phyloP scores from a whole-genome alignment of 2,888 invertebrate species.

The Chymomyza caudatula region DNA sequence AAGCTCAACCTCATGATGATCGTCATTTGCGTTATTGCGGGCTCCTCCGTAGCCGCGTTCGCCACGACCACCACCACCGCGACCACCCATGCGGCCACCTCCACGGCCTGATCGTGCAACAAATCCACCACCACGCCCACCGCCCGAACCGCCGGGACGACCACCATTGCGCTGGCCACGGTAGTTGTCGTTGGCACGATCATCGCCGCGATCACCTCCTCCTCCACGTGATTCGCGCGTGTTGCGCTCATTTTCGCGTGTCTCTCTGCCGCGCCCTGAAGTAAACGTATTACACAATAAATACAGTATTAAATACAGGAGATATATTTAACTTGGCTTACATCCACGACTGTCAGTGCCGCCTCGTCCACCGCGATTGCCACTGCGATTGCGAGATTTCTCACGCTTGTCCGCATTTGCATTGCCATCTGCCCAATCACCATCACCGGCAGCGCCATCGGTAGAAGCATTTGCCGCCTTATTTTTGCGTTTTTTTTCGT shows the following conservation, averaged over 20 bases:
- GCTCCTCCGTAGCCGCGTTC: slow-evolving; percentile 69
- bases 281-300: not conserved
- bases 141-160: slow-evolving; percentile 35
- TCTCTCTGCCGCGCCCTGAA: slow-evolving; percentile 81
- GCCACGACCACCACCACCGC: slow-evolving; percentile 79
- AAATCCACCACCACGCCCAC: slow-evolving; percentile 60
- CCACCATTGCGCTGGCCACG: slow-evolving; percentile 58
- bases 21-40: slow-evolving; percentile 74
- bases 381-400: slow-evolving; percentile 77
- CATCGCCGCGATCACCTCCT: slow-evolving; percentile 75
- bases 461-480: slow-evolving; percentile 82
- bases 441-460: slow-evolving; percentile 79
- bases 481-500: slow-evolving; percentile 92
- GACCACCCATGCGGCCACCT: slow-evolving; percentile 78
- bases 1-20: slow-evolving; percentile 79
- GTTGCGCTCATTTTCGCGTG: slow-evolving; percentile 83
- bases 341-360: slow-evolving; percentile 81
- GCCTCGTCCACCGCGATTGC: slow-evolving; percentile 77
- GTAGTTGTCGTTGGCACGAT: slow-evolving; percentile 61
- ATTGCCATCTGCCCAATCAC: slow-evolving; percentile 76
- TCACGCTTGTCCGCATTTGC: slow-evolving; percentile 76
- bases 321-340: slow-evolving; percentile 33
- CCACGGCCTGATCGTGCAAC: slow-evolving; percentile 75
- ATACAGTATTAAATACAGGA: not conserved
- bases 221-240: slow-evolving; percentile 73